These are phyloP conservation scores for Chelon auratus DNA, from an alignment of 2,797 vertebrate species.

Conservation along the genomic window DNA sequence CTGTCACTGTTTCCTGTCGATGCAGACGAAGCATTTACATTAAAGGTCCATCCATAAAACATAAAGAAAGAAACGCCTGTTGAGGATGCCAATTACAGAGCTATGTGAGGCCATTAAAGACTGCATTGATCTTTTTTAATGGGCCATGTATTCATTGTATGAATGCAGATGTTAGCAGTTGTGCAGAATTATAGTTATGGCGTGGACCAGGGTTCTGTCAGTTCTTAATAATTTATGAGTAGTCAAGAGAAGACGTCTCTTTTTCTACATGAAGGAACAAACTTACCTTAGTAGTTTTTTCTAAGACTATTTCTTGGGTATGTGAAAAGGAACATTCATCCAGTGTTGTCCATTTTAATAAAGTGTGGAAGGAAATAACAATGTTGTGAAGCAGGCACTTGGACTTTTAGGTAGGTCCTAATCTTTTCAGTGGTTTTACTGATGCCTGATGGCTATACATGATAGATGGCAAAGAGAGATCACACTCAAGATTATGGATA, in stretches of 20 bases:
- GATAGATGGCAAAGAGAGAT: conserved; percentile 35
- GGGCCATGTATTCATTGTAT: conserved; percentile 12
- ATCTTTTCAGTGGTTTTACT: conserved; percentile 47
- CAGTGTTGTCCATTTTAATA: neutral
- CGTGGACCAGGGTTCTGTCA: neutral
- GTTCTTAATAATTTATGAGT: neutral
- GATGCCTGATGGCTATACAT: conserved; percentile 44
- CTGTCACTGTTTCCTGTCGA: neutral
- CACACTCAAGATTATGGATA: conserved; percentile 51
- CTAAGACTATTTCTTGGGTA: too few species aligned
- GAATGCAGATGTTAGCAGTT: conserved; percentile 17
- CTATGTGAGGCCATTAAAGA: conserved; percentile 24
- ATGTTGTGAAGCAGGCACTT: conserved; percentile 6
- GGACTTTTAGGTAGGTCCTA: conserved; percentile 30
- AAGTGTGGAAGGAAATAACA: neutral
- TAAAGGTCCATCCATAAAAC: neutral
- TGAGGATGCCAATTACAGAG: conserved; percentile 23
- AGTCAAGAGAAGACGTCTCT: neutral
- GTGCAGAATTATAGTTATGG: conserved; percentile 22
- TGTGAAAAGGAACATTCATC: neutral
- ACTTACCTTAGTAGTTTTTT: neutral
- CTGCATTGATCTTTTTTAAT: conserved; percentile 37
- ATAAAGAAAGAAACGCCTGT: neutral
- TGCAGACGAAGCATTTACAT: neutral
- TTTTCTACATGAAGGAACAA: neutral